Evolutionary conservation across 2,797 vertebrate species (phyloP), one percentile per base, ranked within the genome.

Genomic region (Pseudomugil gertrudae): DNA sequence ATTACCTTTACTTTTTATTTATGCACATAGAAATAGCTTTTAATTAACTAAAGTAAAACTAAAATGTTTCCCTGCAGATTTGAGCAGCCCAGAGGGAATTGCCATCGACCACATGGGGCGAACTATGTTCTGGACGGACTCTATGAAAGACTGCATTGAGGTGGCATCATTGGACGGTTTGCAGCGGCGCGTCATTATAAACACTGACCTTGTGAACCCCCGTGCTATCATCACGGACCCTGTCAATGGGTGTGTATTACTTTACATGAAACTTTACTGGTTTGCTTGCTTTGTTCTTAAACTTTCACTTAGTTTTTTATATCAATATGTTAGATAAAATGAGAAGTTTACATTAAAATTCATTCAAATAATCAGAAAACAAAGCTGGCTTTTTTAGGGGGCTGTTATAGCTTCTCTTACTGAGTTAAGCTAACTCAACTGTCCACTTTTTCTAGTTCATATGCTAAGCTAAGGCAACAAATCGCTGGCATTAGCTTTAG

Each of bases 61-160:
- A 38, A 24, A 50, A 21, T 53, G 7, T 66, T 5, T 51, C 35
- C 54, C 50, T n/a, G 69, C 81, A 98, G 97, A 94, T 57, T 69
- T 98, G 59, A 88, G 89, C n/a, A 98, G 96, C 71, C 97, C 97
- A 5, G 97, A 98, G 86, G 97, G 96, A 7, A 93, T 98, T 51
- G 89, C 95, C 21, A 80, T 98, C 2, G 97, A 98, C 88, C 93
- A 96, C 66, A 81, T 97, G 5, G 94, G 96, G 47, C 94, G 95
- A 52, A 96, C 93, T 11, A 81, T 98, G 82, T 98, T 96, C 92
- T 98, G 96, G 96, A 98, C 96, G 0, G 97, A 98, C 80, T 98
- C 97, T 58, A 84, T 94, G 1, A 92, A 90, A 79, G 95, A 98
- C 56, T 91, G 79, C 58, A 98, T 98, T 30, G 96, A 98, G 84